Base-by-base conservation (phyloP, 2,797 vertebrate genomes). In the Phataginus tetradactyla region DNA sequence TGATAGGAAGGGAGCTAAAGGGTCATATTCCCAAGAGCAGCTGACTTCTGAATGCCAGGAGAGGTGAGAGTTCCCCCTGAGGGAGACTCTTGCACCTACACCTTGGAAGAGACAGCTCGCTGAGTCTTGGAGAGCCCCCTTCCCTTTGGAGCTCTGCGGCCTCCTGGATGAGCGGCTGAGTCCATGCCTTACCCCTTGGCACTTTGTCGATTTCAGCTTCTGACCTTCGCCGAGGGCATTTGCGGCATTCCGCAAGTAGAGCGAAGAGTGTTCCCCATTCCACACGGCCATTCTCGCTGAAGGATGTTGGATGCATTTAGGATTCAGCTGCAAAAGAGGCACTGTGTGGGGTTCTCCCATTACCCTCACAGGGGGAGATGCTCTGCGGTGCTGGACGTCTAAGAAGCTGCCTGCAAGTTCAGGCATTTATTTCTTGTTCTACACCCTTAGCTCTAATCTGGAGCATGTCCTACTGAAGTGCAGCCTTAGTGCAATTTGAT, bases 1-100 rank as follows among this genome's bases (percentile, higher is more conserved):
- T 96, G 81, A 17, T 74, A 75, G 84, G 37, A 32, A 81, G 49
- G 77, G 20, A 81, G 39, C 39, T 63, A 81, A 94, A 71, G 75
- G 55, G 85, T 95, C 86, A 10, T 45, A 63, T 45, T 53, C n/a
- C 75, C 42, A 15, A 61, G 45, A 69, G 39, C 20, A 23, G 18
- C 85, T 57, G 2, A 72, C 49, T 80, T 83, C 74, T 34, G 74
- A 64, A 57, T 55, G 42, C 29, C 29, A 25, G 3, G 15, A 49
- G n/a, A 86, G 34, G 20, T 45, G 17, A 77, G 55, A n/a, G 1
- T 10, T 69, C 49, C 21, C n/a, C 66, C 4, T 4, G 23, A 83
- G 18, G 39, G 39, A 92, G 45, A 71, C 42, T 34, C n/a, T 42
- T 89, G 49, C 1, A 59, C 61, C n/a, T 32, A 86, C 0, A 18